Conservation (phyloP, 2,797 vertebrate species). For the Alca torda region DNA sequence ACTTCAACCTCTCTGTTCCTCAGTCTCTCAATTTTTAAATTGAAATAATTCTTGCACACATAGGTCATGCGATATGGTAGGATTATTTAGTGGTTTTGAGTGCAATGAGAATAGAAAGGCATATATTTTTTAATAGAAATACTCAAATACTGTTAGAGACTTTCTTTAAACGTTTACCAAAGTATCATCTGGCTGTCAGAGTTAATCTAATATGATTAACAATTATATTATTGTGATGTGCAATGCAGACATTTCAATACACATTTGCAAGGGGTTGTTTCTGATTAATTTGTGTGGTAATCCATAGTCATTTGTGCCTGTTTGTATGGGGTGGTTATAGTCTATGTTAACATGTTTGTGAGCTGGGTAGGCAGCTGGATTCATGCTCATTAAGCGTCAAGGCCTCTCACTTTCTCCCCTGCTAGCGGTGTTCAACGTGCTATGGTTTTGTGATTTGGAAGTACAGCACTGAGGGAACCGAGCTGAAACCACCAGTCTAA, state of each 20-base stretch:
- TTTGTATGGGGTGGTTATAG: not conserved
- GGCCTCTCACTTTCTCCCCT: constrained; percentile 37
- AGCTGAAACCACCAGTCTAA: constrained; percentile 67
- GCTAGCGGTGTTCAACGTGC: constrained; percentile 32
- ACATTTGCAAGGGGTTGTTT: not conserved
- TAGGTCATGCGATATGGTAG: not conserved
- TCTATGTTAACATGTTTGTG: not conserved
- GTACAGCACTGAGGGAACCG: constrained; percentile 34
- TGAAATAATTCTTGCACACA: not conserved
- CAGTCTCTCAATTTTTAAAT: not conserved
- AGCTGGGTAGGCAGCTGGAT: constrained; percentile 37
- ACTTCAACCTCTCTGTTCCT: not conserved
- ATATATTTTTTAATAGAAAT: not conserved
- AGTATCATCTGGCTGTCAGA: constrained; percentile 2
- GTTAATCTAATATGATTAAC: constrained; percentile 19
- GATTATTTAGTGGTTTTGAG: not conserved
- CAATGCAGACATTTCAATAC: not conserved
- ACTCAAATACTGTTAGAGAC: not conserved
- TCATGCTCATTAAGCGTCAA: constrained; percentile 44
- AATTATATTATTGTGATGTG: constrained; percentile 7
- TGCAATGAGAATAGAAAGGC: not conserved
- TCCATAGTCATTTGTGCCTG: not conserved
- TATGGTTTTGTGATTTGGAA: constrained; percentile 69
- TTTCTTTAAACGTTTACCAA: not conserved
- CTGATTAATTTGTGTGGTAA: constrained; percentile 54